Conservation (phyloP, 2,797 vertebrate genomes). For the Podargus strigoides region DNA sequence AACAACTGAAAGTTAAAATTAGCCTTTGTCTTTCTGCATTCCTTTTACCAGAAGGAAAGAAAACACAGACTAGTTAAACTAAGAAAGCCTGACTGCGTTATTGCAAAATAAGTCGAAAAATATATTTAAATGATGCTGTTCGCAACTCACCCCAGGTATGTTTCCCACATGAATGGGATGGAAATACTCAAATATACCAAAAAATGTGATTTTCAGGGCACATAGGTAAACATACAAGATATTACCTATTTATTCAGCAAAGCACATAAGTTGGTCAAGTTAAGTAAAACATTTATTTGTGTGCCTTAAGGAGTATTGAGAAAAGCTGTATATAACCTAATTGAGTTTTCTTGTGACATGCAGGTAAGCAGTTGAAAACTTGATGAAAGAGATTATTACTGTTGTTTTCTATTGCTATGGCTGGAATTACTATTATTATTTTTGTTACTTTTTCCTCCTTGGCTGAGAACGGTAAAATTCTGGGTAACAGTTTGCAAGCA, state of each 20-base stretch:
- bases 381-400: background rate
- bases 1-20: background rate
- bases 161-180: rapidly evolving
- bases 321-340: background rate
- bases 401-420: background rate
- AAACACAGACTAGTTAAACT: background rate
- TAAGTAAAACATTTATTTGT: background rate
- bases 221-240: rapidly evolving
- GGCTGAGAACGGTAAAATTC: background rate
- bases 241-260: background rate
- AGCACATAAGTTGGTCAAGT: background rate
- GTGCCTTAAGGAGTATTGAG: background rate
- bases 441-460: background rate
- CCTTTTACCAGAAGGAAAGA: background rate
- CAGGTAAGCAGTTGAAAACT: background rate
- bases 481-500: rapidly evolving
- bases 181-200: background rate
- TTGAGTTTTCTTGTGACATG: background rate
- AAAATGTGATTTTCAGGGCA: rapidly evolving
- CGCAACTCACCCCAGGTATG: background rate
- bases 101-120: background rate
- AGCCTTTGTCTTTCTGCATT: background rate
- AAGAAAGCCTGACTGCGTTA: background rate
- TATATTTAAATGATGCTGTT: background rate
- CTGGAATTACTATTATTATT: background rate